phyloP scores from a whole-genome alignment of 2,888 invertebrate species.

The Rhopalosiphum nymphaeae region DNA sequence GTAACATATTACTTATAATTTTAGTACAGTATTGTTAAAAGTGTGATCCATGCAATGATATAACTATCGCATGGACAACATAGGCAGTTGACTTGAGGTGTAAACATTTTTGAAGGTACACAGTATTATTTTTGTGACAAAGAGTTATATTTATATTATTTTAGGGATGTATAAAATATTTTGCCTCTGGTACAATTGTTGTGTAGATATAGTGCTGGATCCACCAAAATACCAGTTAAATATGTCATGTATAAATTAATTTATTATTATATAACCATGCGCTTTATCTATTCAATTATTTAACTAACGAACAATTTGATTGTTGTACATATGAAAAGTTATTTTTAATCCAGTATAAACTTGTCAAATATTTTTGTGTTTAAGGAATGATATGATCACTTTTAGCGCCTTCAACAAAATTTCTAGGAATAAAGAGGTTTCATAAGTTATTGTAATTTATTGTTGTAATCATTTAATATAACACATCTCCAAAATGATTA shows the following conservation, averaged over 20 bases:
- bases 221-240: background rate
- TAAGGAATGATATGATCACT: background rate
- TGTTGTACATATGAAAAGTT: background rate
- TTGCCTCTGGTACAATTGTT: too few relatives aligned
- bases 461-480: background rate
- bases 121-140: too few relatives aligned
- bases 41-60: background rate
- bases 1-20: background rate
- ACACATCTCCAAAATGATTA: background rate
- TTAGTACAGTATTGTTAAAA: background rate
- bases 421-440: background rate
- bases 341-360: background rate
- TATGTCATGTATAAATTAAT: background rate
- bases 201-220: too few relatives aligned
- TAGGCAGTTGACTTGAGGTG: too few relatives aligned
- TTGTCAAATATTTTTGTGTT: background rate
- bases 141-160: too few relatives aligned
- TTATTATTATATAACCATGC: background rate
- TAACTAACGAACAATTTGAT: background rate
- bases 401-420: background rate
- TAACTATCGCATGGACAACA: background rate
- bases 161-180: too few relatives aligned
- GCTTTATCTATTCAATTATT: background rate
- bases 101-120: too few relatives aligned
- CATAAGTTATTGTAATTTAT: background rate